Evolutionary conservation across 2,113 vertebrate species (phyloP).

Genomic region (Heloderma charlesbogerti): DNA sequence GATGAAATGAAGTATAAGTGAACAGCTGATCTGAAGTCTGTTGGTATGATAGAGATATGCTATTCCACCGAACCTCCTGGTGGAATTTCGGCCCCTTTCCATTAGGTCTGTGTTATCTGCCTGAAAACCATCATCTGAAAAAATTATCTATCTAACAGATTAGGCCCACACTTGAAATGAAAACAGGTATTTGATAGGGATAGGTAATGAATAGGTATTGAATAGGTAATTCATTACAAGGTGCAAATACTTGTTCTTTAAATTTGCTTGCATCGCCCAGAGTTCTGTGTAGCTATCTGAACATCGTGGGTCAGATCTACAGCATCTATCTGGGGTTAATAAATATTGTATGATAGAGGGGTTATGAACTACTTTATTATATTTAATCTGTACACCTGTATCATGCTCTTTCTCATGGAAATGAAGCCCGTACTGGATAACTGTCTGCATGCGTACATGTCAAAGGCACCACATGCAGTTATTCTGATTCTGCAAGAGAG

Average conservation of each 20-base stretch:
- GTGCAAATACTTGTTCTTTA: background rate
- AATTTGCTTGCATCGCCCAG: background rate
- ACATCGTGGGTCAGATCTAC: fast-evolving
- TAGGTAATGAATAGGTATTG: too few species aligned
- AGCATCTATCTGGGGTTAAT: background rate
- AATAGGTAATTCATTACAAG: fast-evolving
- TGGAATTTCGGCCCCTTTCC: background rate
- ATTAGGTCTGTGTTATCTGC: background rate
- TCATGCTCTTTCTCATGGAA: slow-evolving; percentile 13
- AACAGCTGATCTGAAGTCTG: background rate
- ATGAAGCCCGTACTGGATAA: background rate
- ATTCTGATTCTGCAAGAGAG: background rate
- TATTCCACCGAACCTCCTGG: background rate
- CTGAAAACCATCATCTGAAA: background rate
- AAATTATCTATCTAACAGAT: background rate
- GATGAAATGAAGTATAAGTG: background rate
- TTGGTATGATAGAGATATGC: background rate
- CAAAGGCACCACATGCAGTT: background rate
- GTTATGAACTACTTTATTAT: background rate
- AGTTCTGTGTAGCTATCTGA: background rate
- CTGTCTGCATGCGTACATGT: background rate
- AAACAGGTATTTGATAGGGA: slow-evolving; percentile 26
- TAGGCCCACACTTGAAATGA: background rate
- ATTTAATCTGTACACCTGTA: background rate
- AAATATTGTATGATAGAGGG: background rate